These are phyloP conservation scores for Chorisops tibialis DNA, from an alignment of 2,888 invertebrate genomes.

Conservation along the genomic window DNA sequence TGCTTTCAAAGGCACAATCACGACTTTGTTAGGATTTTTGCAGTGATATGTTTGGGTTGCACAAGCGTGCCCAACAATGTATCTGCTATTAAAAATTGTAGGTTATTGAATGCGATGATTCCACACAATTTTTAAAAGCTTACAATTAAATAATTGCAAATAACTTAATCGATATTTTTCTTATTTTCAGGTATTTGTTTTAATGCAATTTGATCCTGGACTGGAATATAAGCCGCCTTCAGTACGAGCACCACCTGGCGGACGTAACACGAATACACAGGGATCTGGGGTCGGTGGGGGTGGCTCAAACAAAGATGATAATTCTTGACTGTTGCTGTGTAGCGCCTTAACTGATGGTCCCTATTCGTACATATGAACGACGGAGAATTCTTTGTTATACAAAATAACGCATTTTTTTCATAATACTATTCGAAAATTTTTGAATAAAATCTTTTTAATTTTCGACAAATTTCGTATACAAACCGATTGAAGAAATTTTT, in stretches of 20 bases:
- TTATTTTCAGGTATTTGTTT: conserved; percentile 81
- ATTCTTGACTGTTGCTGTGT: conserved; percentile 98
- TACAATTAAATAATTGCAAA: not conserved
- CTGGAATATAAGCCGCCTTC: conserved; percentile 90
- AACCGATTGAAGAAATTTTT: not conserved
- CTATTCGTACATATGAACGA: conserved; percentile 63
- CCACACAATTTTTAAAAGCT: no score
- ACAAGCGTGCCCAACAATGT: no score
- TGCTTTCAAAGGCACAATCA: no score
- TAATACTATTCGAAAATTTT: conserved; percentile 38
- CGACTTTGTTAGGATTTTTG: no score
- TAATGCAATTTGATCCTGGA: conserved; percentile 98
- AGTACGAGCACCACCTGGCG: conserved; percentile 56
- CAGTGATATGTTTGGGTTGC: no score
- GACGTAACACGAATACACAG: conserved; percentile 53
- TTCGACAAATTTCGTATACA: conserved; percentile 23
- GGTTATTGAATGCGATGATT: no score
- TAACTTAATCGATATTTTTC: not conserved
- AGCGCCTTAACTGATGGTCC: conserved; percentile 98
- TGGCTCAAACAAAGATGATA: conserved; percentile 82
- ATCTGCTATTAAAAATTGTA: no score
- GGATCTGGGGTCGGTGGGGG: conserved; percentile 62
- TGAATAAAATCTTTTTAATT: conserved; percentile 27
- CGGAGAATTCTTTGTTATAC: conserved; percentile 50
- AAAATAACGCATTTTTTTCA: conserved; percentile 51